Conservation (phyloP, 2,113 vertebrate genomes). For the Callionymus lyra region DNA sequence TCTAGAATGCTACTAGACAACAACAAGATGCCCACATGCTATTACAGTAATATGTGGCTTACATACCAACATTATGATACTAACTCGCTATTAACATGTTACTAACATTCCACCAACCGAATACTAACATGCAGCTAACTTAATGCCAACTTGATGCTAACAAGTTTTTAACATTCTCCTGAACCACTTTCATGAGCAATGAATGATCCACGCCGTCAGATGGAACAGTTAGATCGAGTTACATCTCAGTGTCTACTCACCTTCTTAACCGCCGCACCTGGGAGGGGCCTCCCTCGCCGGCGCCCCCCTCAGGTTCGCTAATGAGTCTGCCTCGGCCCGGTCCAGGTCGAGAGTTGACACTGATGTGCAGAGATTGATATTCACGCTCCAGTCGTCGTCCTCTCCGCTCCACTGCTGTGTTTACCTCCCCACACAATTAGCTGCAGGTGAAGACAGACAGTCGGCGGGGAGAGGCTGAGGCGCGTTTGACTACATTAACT, state of each 20-base stretch:
- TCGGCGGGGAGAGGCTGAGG: constrained; percentile 18
- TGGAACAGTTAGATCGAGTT: no score
- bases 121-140: no score
- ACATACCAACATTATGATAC: no score
- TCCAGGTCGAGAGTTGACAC: constrained; percentile 69
- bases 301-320: constrained; percentile 37
- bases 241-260: constrained; percentile 13
- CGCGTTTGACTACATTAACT: constrained; percentile 34
- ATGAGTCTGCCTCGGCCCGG: constrained; percentile 59
- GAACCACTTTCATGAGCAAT: no score
- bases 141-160: no score
- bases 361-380: constrained; percentile 69
- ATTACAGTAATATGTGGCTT: no score
- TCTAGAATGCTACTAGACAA: no score
- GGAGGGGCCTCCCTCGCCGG: constrained; percentile 17
- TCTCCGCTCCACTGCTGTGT: constrained; percentile 59
- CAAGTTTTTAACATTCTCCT: no score
- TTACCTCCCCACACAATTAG: constrained; percentile 66
- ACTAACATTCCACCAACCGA: no score
- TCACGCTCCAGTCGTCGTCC: constrained; percentile 65
- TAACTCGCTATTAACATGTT: no score
- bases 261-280: constrained; percentile 14
- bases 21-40: no score
- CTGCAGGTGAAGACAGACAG: constrained; percentile 52
- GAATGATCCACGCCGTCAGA: no score